phyloP scores from a whole-genome alignment of 2,888 invertebrate genomes.

The Pomacea canaliculata region DNA sequence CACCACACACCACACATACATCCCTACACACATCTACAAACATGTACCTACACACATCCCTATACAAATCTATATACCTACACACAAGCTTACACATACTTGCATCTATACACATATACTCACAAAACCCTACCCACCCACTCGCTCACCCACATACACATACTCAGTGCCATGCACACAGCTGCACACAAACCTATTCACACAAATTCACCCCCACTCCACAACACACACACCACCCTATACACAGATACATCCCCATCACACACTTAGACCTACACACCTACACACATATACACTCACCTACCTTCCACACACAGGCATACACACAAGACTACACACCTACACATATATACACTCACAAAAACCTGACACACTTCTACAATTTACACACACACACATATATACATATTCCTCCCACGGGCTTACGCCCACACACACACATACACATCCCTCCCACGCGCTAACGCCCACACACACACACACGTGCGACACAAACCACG shows the following conservation, averaged over 20 bases:
- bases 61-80: background rate
- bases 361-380: no score
- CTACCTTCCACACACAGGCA: background rate
- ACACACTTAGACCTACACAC: no score
- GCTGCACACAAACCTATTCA: no score
- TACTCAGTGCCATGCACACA: no score
- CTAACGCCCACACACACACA: no score
- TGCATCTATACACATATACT: background rate
- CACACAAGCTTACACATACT: background rate
- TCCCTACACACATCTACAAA: background rate
- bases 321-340: background rate
- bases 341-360: background rate
- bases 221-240: background rate
- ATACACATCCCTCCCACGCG: no score
- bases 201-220: background rate
- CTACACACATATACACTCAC: background rate
- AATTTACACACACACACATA: no score
- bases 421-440: background rate
- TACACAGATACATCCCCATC: no score
- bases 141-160: no score
- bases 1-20: background rate
- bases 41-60: background rate
- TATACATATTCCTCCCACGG: no score
- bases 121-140: background rate
- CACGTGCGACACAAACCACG: no score